Base-by-base conservation (phyloP, 2,797 vertebrate species). In the Sciaenops ocellatus region DNA sequence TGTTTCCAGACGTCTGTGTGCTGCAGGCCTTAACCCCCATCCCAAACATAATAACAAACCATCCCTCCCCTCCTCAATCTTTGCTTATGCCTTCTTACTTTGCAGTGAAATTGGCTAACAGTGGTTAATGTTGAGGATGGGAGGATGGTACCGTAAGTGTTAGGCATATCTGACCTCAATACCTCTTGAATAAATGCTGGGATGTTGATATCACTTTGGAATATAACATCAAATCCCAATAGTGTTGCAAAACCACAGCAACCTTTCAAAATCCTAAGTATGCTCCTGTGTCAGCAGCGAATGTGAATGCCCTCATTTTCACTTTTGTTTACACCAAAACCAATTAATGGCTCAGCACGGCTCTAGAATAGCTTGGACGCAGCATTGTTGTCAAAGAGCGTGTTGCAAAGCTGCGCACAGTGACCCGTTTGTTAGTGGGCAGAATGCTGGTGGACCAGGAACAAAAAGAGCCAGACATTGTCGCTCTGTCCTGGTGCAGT, bases 1-100 rank as follows among this genome's bases (percentile, higher is more conserved):
- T 93, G 91, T 92, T 96, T 96, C 95, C 95, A 96, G 95, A 95
- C 92, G 66, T 88, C 83, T 83, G 75, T 73, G 78, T 85, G 78
- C 89, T 87, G 73, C 87, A 83, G 85, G 84, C 89, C 79, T 74
- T 81, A 77, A 84, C 90, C 83, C 88, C 79, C 80, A 54, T 80
- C 87, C 84, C 85, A 92, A 93, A 93, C 92, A 94, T 84, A 90
- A 87, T 89, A 92, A 90, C 87, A 92, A 87, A 76, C 81, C 85
- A 52, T 30, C 80, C 75, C 67, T 51, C 66, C 59, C 62, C 73
- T 75, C 22, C 62, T 76, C 65, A 76, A 20, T 73, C 55, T 67
- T 64, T 79, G 59, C 64, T 22, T 71, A 68, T 80, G 63, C 64
- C 80, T 78, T 80, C 57, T 74, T 22, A 57, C 71, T 70, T 34